These are phyloP conservation scores for Drosophila rhopaloa DNA, from an alignment of 1,140 invertebrate species.

Conservation along the genomic window DNA sequence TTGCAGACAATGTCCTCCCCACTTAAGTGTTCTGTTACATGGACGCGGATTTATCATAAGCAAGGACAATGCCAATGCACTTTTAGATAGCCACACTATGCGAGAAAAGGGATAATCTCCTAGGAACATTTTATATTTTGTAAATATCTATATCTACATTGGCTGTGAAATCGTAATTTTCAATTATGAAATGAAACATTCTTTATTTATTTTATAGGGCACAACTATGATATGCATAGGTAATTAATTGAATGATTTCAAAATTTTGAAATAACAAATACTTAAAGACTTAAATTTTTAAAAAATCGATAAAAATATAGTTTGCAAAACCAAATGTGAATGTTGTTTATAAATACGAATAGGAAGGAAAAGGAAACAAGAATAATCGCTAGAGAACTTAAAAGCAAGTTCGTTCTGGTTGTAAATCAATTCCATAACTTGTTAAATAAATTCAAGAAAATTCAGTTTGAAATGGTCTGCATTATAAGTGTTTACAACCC, in stretches of 20 bases:
- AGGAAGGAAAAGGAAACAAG: not conserved
- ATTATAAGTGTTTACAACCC: not conserved
- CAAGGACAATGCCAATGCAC: conserved; percentile 52
- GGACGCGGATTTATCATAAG: conserved; percentile 40
- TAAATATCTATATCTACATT: too few species aligned
- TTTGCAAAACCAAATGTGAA: too few species aligned
- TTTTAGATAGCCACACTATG: conserved; percentile 24
- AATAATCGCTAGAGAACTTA: not conserved
- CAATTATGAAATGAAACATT: too few species aligned
- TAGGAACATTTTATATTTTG: too few species aligned
- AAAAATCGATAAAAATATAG: too few species aligned
- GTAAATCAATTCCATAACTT: conserved; percentile 11
- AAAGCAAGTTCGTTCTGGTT: not conserved
- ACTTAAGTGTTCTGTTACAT: conserved; percentile 31
- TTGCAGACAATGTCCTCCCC: conserved; percentile 31
- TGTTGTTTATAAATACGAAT: not conserved
- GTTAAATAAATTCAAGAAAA: conserved; percentile 6
- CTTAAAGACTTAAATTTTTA: too few species aligned
- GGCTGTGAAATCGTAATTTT: too few species aligned
- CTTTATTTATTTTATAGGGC: too few species aligned
- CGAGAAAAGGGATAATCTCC: not conserved
- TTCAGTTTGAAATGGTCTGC: conserved; percentile 2
- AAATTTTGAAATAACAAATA: too few species aligned
- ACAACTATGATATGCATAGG: too few species aligned
- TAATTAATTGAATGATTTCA: too few species aligned